Conservation (phyloP, 2,113 vertebrate genomes). For the Spheniscus mendiculus region DNA sequence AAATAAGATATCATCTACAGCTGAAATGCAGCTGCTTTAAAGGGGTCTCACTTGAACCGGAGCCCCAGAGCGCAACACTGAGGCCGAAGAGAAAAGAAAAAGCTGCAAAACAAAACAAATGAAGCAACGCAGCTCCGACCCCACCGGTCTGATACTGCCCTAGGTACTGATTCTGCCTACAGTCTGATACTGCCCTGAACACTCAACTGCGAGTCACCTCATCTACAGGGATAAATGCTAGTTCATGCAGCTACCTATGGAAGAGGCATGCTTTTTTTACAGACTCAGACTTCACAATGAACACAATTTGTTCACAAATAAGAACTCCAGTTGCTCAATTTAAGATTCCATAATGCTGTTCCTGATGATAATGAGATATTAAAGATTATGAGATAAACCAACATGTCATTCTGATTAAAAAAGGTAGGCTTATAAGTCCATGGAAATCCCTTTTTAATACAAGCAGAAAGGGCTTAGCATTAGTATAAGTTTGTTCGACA, state of each 20-base stretch:
- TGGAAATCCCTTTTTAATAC: slow-evolving; percentile 28
- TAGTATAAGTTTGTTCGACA: neutral
- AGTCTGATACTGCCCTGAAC: neutral
- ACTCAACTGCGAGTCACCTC: neutral
- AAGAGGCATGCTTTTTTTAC: neutral
- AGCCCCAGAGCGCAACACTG: neutral
- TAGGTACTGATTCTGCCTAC: no score
- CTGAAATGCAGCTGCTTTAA: neutral
- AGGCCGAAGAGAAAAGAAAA: neutral
- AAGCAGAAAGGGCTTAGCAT: neutral
- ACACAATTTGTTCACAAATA: neutral
- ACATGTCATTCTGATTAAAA: neutral
- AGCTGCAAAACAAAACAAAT: neutral
- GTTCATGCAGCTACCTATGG: neutral
- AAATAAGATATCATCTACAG: neutral
- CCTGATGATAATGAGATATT: slow-evolving; percentile 47
- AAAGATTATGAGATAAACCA: slow-evolving; percentile 47
- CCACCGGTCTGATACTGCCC: neutral
- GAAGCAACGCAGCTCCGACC: neutral
- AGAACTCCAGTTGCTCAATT: neutral
- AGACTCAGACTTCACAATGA: slow-evolving; percentile 5
- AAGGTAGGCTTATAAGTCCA: neutral
- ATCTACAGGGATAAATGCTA: neutral
- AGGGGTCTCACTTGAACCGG: neutral
- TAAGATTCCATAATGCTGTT: slow-evolving; percentile 23